Evolutionary conservation across 2,797 vertebrate genomes (phyloP).

Genomic region (Coranthus polyacanthus): DNA sequence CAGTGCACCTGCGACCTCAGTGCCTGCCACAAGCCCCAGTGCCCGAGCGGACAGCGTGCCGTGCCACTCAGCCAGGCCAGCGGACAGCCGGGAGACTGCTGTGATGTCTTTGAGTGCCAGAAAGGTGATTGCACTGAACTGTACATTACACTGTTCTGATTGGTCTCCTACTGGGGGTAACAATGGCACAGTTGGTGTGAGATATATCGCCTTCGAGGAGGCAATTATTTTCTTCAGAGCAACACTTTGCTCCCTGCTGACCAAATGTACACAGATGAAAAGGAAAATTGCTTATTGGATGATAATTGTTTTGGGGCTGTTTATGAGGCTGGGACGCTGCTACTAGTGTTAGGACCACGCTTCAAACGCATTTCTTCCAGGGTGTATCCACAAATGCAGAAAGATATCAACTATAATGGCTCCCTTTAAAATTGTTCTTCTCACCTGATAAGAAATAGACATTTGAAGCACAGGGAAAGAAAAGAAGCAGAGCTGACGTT

Average conservation of each 20-base stretch:
- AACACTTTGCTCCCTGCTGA: constrained; percentile 56
- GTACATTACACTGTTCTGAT: constrained; percentile 26
- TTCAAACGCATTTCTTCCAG: constrained; percentile 58
- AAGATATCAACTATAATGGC: constrained; percentile 39
- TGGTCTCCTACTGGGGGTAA: constrained; percentile 34
- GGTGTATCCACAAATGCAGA: constrained; percentile 41
- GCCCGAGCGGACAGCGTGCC: constrained; percentile 74
- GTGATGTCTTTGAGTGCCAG: constrained; percentile 83
- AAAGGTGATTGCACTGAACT: constrained; percentile 79
- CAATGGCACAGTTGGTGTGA: constrained; percentile 53
- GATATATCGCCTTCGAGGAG: constrained; percentile 49
- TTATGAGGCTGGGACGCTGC: constrained; percentile 49
- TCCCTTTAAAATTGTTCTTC: constrained; percentile 27
- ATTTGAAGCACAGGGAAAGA: constrained; percentile 14
- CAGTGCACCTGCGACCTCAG: constrained; percentile 83
- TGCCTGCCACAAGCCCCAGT: constrained; percentile 77
- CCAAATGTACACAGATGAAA: constrained; percentile 60
- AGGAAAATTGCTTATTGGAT: constrained; percentile 64
- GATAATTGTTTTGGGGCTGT: constrained; percentile 46
- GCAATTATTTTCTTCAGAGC: constrained; percentile 62
- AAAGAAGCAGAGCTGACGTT: constrained; percentile 15
- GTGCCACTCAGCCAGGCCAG: constrained; percentile 73
- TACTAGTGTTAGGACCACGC: too few relatives aligned
- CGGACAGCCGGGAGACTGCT: constrained; percentile 85
- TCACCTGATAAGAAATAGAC: constrained; percentile 23